Conservation (phyloP, 1,140 invertebrate species). For the Drusus annulatus region DNA sequence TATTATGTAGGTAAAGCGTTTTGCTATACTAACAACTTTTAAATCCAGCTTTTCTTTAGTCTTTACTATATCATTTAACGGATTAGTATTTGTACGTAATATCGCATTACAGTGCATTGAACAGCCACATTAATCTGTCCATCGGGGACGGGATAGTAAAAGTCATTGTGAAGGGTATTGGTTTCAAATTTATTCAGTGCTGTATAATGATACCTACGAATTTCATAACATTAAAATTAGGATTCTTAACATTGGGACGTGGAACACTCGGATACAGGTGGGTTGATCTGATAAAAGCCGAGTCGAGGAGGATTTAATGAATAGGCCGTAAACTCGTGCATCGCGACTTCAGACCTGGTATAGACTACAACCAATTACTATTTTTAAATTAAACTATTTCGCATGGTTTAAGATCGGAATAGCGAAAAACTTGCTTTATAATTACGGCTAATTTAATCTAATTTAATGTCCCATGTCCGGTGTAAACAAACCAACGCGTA, state of each 20-base stretch:
- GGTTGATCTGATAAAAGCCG: conserved; percentile 16
- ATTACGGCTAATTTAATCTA: too few relatives aligned
- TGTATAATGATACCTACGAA: conserved; percentile 2
- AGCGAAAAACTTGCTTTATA: too few relatives aligned
- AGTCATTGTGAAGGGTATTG: conserved; percentile 11
- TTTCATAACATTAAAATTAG: conserved; percentile 7
- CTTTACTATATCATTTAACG: too few relatives aligned
- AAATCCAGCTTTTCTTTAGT: too few relatives aligned
- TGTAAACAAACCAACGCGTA: too few relatives aligned
- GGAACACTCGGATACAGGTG: conserved; percentile 5
- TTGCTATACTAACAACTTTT: too few relatives aligned
- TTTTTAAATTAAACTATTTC: too few relatives aligned
- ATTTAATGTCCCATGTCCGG: too few relatives aligned
- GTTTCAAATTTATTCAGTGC: conserved; percentile 27
- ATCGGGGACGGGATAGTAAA: conserved; percentile 7
- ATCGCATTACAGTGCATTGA: not conserved
- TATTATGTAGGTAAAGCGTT: too few relatives aligned
- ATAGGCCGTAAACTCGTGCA: not conserved
- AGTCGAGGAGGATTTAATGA: conserved; percentile 1
- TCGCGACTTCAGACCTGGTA: not conserved
- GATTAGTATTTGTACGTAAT: too few relatives aligned
- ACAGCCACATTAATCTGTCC: conserved; percentile 5
- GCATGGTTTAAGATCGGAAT: too few relatives aligned
- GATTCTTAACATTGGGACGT: not conserved
- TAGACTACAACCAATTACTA: not conserved